These are phyloP conservation scores for Limnothrissa miodon DNA, from an alignment of 2,113 vertebrate species.

Conservation along the genomic window DNA sequence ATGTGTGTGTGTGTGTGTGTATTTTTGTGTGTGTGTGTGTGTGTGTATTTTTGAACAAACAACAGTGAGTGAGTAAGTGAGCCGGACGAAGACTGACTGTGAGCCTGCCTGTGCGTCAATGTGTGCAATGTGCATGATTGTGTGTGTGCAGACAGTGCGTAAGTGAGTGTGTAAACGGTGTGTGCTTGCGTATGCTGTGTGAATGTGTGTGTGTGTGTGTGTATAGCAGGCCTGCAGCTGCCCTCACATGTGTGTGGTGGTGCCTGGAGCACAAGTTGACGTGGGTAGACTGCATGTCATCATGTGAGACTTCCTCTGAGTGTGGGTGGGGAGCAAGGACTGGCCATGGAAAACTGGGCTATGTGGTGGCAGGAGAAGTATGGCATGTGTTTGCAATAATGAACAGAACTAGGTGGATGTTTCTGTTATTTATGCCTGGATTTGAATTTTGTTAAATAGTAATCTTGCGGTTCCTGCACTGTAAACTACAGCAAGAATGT, in stretches of 20 bases:
- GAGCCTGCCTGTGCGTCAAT: neutral
- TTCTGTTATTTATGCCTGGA: too few relatives aligned
- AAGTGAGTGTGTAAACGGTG: neutral
- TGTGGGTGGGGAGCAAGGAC: neutral
- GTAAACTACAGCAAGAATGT: neutral
- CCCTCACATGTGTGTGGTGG: neutral
- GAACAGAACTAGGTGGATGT: too few relatives aligned
- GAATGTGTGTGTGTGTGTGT: neutral
- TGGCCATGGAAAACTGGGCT: neutral
- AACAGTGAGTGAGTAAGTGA: too few relatives aligned
- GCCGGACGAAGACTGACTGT: too few relatives aligned
- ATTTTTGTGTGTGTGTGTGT: neutral
- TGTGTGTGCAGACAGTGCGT: neutral
- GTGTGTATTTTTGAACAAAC: neutral
- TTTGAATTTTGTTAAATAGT: too few relatives aligned
- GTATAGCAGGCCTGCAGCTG: neutral
- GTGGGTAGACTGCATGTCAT: slow-evolving; percentile 11
- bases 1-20: neutral
- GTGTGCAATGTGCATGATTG: neutral
- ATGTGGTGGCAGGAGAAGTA: neutral
- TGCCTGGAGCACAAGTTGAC: neutral
- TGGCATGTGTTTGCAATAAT: neutral
- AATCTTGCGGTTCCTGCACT: too few relatives aligned
- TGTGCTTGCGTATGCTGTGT: neutral
- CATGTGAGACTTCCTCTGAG: neutral